phyloP scores from a whole-genome alignment of 2,113 vertebrate genomes.

The Daubentonia madagascariensis region DNA sequence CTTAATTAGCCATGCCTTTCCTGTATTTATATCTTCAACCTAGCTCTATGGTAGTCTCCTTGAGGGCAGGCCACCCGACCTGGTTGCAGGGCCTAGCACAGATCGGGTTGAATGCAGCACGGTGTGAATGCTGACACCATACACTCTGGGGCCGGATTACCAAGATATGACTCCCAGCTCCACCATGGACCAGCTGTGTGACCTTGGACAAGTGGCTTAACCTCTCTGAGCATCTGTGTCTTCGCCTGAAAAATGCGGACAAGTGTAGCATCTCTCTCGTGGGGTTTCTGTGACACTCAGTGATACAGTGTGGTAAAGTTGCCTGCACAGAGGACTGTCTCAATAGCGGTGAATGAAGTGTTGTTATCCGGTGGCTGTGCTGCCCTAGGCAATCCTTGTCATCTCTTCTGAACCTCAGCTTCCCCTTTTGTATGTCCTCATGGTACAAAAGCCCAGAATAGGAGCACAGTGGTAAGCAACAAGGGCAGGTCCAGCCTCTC shows the following conservation, averaged over 20 bases:
- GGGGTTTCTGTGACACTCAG: too few relatives aligned
- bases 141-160: neutral
- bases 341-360: accelerated
- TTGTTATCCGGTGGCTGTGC: neutral
- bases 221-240: neutral
- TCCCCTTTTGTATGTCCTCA: neutral
- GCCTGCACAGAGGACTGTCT: neutral
- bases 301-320: accelerated
- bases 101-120: accelerated
- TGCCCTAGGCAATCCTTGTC: neutral
- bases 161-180: neutral
- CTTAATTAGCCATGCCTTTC: neutral
- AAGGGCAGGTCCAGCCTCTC: neutral
- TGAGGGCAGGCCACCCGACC: neutral
- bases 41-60: accelerated
- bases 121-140: neutral
- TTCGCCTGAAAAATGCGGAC: neutral
- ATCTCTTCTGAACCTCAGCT: neutral
- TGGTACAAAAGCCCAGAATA: neutral
- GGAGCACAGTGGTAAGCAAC: neutral
- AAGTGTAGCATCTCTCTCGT: accelerated
- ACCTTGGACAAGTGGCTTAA: neutral
- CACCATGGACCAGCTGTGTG: neutral
- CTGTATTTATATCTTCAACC: neutral
- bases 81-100: too few relatives aligned